Conservation (phyloP, 2,797 vertebrate species). For the Aphelocoma californica region DNA sequence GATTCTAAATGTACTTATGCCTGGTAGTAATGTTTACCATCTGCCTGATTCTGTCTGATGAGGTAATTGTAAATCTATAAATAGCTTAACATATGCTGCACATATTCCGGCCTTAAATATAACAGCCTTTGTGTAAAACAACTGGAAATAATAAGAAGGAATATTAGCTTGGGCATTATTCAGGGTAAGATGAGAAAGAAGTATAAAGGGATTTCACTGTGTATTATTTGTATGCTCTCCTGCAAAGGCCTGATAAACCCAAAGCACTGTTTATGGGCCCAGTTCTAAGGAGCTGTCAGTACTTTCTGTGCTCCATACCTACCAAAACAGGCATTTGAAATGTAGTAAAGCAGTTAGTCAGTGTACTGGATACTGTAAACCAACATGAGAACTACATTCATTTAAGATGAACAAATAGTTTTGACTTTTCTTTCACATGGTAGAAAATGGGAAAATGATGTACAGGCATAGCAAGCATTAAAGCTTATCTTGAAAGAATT, state of each 20-base stretch:
- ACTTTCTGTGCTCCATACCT: not conserved
- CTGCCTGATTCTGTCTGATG: slow-evolving; percentile 81
- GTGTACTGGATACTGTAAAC: not conserved
- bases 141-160: slow-evolving; percentile 71
- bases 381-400: not conserved
- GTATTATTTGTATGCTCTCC: slow-evolving; percentile 52
- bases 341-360: slow-evolving; percentile 8
- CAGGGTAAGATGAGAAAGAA: slow-evolving; percentile 62
- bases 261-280: not conserved
- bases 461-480: slow-evolving; percentile 32
- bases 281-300: slow-evolving; percentile 3
- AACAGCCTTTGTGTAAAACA: slow-evolving; percentile 77
- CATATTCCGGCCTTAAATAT: slow-evolving; percentile 78
- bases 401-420: slow-evolving; percentile 28
- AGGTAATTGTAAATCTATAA: slow-evolving; percentile 80
- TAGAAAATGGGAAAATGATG: slow-evolving; percentile 2
- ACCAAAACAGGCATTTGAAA: not conserved
- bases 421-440: slow-evolving; percentile 45
- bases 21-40: slow-evolving; percentile 82
- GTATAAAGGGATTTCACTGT: slow-evolving; percentile 60
- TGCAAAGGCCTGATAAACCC: not conserved
- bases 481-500: slow-evolving; percentile 54
- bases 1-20: slow-evolving; percentile 80
- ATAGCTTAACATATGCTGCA: slow-evolving; percentile 80
- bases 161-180: slow-evolving; percentile 70